Conservation (phyloP, 64 coral and sea anemone genomes). For the Montipora cactus region DNA sequence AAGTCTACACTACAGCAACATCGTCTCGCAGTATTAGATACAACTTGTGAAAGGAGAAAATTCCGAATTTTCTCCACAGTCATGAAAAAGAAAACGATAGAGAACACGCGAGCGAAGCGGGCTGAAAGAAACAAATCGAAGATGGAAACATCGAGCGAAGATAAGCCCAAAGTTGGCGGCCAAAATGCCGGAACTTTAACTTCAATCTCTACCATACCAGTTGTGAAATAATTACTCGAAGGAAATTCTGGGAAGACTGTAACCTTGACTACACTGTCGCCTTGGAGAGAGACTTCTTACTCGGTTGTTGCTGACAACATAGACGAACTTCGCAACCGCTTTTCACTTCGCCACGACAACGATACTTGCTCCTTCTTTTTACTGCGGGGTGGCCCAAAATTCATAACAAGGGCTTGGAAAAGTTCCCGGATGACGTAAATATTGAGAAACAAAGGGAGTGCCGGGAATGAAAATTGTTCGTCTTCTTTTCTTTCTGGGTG, state of each 20-base stretch:
- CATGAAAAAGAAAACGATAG: constrained; percentile 32
- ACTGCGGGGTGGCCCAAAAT: not conserved
- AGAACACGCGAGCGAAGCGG: constrained; percentile 33
- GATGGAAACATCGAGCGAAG: constrained; percentile 25
- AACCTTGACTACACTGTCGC: constrained; percentile 99
- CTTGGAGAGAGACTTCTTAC: constrained; percentile 93
- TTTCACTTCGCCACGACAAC: constrained; percentile 85
- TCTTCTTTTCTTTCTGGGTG: too few relatives aligned
- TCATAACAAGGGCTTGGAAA: not conserved
- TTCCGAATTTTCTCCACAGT: not conserved
- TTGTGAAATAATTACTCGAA: constrained; percentile 81
- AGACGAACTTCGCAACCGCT: constrained; percentile 98
- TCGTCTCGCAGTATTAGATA: not conserved
- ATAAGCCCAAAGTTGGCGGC: not conserved
- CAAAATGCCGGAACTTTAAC: not conserved
- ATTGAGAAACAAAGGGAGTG: too few relatives aligned
- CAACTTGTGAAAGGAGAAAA: not conserved
- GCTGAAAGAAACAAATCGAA: constrained; percentile 55
- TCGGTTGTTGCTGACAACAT: constrained; percentile 96
- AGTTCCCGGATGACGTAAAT: constrained; percentile 15
- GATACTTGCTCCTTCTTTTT: constrained; percentile 7
- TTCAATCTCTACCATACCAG: constrained; percentile 59
- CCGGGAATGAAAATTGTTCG: too few relatives aligned
- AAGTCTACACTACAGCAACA: not conserved
- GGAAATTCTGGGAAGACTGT: constrained; percentile 98